phyloP scores from a whole-genome alignment of 2,113 vertebrate genomes.

The Neogale vison region DNA sequence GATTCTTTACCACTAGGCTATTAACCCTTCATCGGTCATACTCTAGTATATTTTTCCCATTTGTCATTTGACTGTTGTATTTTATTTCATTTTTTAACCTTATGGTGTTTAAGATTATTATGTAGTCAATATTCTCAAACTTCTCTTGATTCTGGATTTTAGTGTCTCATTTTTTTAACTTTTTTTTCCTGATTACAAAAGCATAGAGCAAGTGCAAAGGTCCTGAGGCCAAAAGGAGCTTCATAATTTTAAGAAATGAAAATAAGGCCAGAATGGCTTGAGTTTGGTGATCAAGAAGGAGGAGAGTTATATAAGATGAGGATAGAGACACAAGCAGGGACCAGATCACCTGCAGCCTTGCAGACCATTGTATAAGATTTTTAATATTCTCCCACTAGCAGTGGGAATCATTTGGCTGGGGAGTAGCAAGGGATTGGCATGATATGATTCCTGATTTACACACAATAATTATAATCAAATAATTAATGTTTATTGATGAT shows the following conservation, averaged over 20 bases:
- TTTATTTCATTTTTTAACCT: conserved; percentile 23
- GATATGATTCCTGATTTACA: background rate
- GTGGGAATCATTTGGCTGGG: background rate
- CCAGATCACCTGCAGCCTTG: background rate
- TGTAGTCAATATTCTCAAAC: conserved; percentile 38
- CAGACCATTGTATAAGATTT: background rate
- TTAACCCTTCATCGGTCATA: background rate
- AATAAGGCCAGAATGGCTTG: conserved; percentile 25
- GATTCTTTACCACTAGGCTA: background rate
- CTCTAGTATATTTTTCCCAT: background rate
- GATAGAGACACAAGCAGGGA: background rate
- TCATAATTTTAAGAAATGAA: conserved; percentile 50
- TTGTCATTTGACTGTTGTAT: background rate
- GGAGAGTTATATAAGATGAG: background rate
- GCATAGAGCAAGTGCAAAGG: conserved; percentile 19
- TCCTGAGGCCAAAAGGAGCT: background rate
- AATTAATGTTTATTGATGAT: background rate
- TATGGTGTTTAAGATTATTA: conserved; percentile 39
- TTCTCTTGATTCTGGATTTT: conserved; percentile 29
- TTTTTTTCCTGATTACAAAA: conserved; percentile 7
- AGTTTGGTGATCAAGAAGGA: conserved; percentile 6
- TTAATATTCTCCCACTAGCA: background rate
- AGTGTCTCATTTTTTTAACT: background rate
- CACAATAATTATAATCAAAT: conserved; percentile 38
- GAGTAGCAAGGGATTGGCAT: background rate